Percentiles rank a stretch among this genome's conserved stretches.
Evolutionary conservation across 2,888 invertebrate genomes (phyloP).

Genomic region (Microplitis manilae): DNA sequence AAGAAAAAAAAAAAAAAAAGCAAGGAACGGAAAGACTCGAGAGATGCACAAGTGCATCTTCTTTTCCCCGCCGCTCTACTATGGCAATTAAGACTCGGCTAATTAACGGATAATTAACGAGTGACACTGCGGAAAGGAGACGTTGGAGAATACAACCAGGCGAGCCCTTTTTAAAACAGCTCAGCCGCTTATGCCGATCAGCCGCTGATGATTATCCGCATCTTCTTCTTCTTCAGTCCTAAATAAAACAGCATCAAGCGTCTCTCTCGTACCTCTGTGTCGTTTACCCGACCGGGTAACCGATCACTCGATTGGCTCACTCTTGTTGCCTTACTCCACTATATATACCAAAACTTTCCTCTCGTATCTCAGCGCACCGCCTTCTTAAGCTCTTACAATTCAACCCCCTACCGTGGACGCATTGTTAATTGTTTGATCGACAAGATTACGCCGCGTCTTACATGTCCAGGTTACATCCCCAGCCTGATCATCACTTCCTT

Average conservation of each 20-base stretch:
- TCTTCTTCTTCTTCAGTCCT: constrained; percentile 41
- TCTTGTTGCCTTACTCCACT: not conserved
- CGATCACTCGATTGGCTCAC: constrained; percentile 28
- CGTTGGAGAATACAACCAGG: constrained; percentile 49
- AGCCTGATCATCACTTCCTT: not conserved
- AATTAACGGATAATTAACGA: constrained; percentile 71
- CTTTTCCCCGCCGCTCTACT: constrained; percentile 3
- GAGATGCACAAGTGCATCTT: constrained; percentile 24
- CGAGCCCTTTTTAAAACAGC: constrained; percentile 30
- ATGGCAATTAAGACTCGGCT: constrained; percentile 67
- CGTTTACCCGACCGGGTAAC: constrained; percentile 17
- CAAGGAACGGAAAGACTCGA: not conserved
- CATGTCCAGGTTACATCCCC: constrained; percentile 58
- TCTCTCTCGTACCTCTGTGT: constrained; percentile 29
- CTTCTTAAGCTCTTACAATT: constrained; percentile 40
- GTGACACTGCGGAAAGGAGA: constrained; percentile 68
- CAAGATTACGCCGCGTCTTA: constrained; percentile 71
- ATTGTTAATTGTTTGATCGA: constrained; percentile 72
- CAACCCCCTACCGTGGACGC: constrained; percentile 54
- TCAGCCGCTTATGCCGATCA: constrained; percentile 47
- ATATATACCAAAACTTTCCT: constrained; percentile 17
- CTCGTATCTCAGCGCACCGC: constrained; percentile 47
- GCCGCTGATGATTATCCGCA: constrained; percentile 39
- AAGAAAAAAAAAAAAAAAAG: not conserved
- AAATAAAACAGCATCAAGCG: constrained; percentile 31